Evolutionary conservation across 2,797 vertebrate genomes (phyloP), one percentile per base, ranked within the genome.

Genomic region (Numenius phaeopus): DNA sequence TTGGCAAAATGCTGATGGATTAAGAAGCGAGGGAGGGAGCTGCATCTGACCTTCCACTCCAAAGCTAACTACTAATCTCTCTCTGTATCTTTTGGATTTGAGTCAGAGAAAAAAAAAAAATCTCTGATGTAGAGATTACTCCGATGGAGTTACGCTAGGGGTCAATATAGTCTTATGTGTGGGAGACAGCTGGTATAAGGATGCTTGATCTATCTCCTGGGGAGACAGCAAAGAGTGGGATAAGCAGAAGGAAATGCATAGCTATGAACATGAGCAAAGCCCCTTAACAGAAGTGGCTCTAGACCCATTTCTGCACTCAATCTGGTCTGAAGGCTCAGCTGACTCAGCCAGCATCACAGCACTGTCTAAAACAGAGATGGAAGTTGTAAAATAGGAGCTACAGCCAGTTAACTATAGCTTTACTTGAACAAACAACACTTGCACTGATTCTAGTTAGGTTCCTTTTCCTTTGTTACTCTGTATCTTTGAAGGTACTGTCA

Each of bases 211-310:
- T 57, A 1, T 17, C 62, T 66, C 46, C 71, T 39, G 55, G 42
- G 39, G 12, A 69, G 29, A 49, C 58, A 23, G 14, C 1, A 6
- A 61, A 9, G 14, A 87, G 54, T 16, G 27, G 59, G n/a, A 80
- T 30, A 42, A 83, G 52, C 79, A 73, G 14, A 40, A 40, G 77
- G 26, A 83, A 70, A 57, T 11, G 9, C 15, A 29, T 0, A 59
- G 39, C 17, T 26, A 59, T 7, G 27, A 67, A 58, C 23, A 16
- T 0, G 19, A 67, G 30, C 1, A 2, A 3, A 83, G 19, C 5
- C 46, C 75, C 30, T 46, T 20, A 32, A 44, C 10, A 23, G n/a
- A 85, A 75, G 52, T 22, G 52, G 8, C 26, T 40, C 83, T 65
- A 24, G 24, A 90, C 18, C 10, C 18, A 40, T 58, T 86, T 88